Evolutionary conservation across 2,888 invertebrate genomes (phyloP).

Genomic region (Caenorhabditis zanzibari): DNA sequence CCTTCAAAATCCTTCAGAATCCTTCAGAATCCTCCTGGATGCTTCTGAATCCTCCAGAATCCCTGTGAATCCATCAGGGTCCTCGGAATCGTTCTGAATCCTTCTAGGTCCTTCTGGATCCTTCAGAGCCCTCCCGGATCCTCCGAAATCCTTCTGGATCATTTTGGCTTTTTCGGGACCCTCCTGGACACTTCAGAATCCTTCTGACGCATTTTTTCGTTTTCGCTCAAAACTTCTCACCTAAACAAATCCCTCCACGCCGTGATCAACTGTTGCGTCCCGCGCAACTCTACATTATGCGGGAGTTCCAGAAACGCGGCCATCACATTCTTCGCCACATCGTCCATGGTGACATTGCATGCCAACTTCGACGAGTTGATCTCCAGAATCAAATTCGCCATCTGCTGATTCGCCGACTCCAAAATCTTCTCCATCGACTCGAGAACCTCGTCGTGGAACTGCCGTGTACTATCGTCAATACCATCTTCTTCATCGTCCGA

Average conservation of each 20-base stretch:
- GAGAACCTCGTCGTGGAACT: constrained; percentile 70
- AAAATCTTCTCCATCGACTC: constrained; percentile 72
- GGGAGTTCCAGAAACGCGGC: constrained; percentile 71
- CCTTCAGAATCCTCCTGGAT: no score
- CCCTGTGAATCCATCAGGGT: no score
- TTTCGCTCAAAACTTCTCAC: constrained; percentile 28
- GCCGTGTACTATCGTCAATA: constrained; percentile 24
- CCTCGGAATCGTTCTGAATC: no score
- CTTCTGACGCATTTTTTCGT: constrained; percentile 31
- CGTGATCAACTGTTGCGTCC: constrained; percentile 63
- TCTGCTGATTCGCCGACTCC: constrained; percentile 52
- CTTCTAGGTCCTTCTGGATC: no score
- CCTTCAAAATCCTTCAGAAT: no score
- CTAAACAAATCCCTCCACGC: constrained; percentile 74
- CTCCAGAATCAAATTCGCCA: constrained; percentile 79
- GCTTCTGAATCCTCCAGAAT: no score
- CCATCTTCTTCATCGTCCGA: constrained; percentile 51
- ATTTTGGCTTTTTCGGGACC: no score
- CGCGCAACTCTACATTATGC: constrained; percentile 46
- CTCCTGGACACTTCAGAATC: constrained; percentile 6
- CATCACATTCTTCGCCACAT: constrained; percentile 75
- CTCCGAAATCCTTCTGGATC: no score
- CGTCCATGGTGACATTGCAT: constrained; percentile 79
- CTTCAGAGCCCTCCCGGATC: no score
- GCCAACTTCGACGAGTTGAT: constrained; percentile 82